phyloP scores from a whole-genome alignment of 92 coral and sea anemone genomes.

The Porites lobata region DNA sequence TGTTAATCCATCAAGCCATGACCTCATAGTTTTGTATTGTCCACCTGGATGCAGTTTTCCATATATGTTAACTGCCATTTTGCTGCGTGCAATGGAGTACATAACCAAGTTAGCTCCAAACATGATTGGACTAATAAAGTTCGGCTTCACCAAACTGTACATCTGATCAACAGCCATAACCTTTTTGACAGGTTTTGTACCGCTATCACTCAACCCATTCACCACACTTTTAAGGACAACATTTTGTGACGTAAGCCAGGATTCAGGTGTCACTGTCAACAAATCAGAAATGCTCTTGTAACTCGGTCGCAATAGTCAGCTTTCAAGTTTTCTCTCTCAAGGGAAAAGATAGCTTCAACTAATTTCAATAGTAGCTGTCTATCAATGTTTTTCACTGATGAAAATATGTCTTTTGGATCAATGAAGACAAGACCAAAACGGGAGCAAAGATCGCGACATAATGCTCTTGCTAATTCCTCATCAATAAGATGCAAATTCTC shows the following conservation, averaged over 20 bases:
- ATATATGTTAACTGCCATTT: neutral
- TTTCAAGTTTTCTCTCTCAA: neutral
- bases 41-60: slow-evolving; percentile 1
- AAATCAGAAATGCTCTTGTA: neutral
- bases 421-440: neutral
- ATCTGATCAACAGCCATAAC: neutral
- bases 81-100: neutral
- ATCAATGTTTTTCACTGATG: neutral
- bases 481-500: slow-evolving; percentile 2
- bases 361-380: neutral
- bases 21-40: neutral
- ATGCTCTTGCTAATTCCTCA: neutral
- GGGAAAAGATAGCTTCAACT: neutral
- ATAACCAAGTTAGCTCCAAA: neutral
- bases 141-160: neutral
- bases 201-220: neutral
- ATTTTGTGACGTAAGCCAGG: neutral
- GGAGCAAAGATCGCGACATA: slow-evolving; percentile 4
- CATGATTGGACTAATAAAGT: neutral
- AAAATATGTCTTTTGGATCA: neutral
- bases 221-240: neutral
- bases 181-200: neutral
- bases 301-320: neutral
- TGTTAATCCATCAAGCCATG: neutral
- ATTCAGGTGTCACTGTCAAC: neutral